A percentile compares a stretch with the other conserved stretches of the same genome.
Conservation (phyloP, 2,113 vertebrate species). For the Seriola rivoliana region DNA sequence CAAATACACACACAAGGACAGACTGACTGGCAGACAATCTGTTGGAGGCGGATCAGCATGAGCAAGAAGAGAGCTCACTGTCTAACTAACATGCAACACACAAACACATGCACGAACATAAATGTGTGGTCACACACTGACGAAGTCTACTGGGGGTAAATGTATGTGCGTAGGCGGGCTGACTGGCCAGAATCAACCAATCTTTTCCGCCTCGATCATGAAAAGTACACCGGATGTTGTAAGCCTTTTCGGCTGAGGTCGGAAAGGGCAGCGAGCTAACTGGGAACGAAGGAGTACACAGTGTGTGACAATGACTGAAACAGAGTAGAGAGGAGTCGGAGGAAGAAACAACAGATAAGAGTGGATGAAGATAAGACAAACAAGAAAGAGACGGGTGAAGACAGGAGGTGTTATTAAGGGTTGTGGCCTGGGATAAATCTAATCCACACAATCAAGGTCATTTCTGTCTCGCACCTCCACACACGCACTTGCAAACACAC, state of each 20-base stretch:
- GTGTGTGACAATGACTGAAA: not conserved
- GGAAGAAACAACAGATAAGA: not conserved
- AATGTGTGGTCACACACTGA: not conserved
- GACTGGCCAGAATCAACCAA: constrained; percentile 12
- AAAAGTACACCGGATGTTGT: constrained; percentile 40
- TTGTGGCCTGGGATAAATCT: constrained; percentile 26
- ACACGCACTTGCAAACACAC: not conserved
- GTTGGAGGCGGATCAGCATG: constrained; percentile 47
- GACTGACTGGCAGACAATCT: constrained; percentile 63
- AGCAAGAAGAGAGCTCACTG: constrained; percentile 25
- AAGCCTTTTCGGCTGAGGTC: constrained; percentile 23
- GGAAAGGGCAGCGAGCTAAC: constrained; percentile 23
- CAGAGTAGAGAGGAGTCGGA: not conserved
- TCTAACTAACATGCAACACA: constrained; percentile 27
- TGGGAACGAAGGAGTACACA: constrained; percentile 45
- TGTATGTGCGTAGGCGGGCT: constrained; percentile 11
- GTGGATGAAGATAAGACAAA: constrained; percentile 19
- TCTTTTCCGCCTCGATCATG: constrained; percentile 44
- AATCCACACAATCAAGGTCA: constrained; percentile 69
- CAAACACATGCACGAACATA: constrained; percentile 15
- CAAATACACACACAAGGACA: constrained; percentile 28
- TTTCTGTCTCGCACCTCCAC: constrained; percentile 12
- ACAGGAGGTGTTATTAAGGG: constrained; percentile 3
- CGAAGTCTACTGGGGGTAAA: constrained; percentile 9
- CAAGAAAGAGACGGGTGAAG: not conserved